phyloP scores from a whole-genome alignment of 2,888 invertebrate genomes.

The Torymus auratus region DNA sequence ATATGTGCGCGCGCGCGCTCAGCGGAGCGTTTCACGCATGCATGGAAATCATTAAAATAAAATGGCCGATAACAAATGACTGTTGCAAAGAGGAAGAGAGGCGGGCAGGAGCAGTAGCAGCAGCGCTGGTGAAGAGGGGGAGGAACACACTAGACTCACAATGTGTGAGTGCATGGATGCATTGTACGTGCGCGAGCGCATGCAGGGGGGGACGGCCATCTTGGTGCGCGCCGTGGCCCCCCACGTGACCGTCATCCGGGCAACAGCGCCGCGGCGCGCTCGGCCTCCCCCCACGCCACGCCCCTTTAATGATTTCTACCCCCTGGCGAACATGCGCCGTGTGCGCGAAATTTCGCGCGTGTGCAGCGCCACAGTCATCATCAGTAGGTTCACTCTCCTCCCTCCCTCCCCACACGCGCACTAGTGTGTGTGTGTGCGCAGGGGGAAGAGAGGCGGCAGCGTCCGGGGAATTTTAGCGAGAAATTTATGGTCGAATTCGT shows the following conservation, averaged over 20 bases:
- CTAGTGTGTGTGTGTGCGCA: slow-evolving; percentile 60
- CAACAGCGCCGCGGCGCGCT: slow-evolving; percentile 61
- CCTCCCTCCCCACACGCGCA: slow-evolving; percentile 1
- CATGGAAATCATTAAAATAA: slow-evolving; percentile 77
- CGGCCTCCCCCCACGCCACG: slow-evolving; percentile 71
- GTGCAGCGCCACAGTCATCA: slow-evolving; percentile 57
- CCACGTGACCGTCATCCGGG: slow-evolving; percentile 77
- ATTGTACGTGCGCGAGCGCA: slow-evolving; percentile 2
- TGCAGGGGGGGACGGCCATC: slow-evolving; percentile 69
- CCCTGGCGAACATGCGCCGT: slow-evolving; percentile 67
- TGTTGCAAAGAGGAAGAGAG: slow-evolving; percentile 71
- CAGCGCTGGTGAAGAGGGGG: slow-evolving; percentile 38
- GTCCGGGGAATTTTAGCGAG: slow-evolving; percentile 64
- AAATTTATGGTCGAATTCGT: slow-evolving; percentile 58
- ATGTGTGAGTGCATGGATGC: neutral
- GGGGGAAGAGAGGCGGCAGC: slow-evolving; percentile 64
- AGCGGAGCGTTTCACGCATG: slow-evolving; percentile 75
- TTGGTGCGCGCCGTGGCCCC: slow-evolving; percentile 64
- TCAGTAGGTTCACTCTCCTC: too few species aligned
- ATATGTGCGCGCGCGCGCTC: slow-evolving; percentile 39
- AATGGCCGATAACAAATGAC: slow-evolving; percentile 77
- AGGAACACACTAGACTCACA: neutral
- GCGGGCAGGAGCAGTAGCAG: slow-evolving; percentile 13
- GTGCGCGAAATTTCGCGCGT: slow-evolving; percentile 68
- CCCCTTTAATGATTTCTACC: slow-evolving; percentile 77